Evolutionary conservation across 1,140 invertebrate species (phyloP).

Genomic region (Diprion similis): DNA sequence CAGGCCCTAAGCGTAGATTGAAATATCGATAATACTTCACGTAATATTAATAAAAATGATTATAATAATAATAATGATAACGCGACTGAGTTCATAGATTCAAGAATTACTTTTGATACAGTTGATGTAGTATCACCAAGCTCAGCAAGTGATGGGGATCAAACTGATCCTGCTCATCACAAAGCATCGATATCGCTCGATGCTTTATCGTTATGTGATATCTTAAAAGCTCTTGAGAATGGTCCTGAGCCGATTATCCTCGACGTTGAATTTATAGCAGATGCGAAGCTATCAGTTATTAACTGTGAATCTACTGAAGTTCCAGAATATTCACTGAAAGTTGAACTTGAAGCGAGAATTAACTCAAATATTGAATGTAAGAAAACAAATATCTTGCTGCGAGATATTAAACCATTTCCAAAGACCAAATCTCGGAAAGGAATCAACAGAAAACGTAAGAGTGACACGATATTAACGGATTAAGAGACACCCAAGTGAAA

Average conservation of each 20-base stretch:
- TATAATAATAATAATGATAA: no score
- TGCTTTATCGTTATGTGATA: constrained; percentile 3
- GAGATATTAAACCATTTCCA: constrained; percentile 23
- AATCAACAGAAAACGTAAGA: constrained; percentile 9
- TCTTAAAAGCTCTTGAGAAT: constrained; percentile 1
- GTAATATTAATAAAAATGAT: background rate
- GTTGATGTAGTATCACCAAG: no score
- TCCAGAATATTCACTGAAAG: constrained; percentile 7
- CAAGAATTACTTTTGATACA: no score
- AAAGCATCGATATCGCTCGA: background rate
- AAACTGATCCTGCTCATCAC: background rate
- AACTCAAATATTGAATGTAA: background rate
- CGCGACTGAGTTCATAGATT: no score
- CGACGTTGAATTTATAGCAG: background rate
- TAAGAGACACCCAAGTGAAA: no score
- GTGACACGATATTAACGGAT: constrained; percentile 18
- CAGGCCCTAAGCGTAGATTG: background rate
- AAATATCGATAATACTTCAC: background rate
- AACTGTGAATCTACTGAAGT: constrained; percentile 5
- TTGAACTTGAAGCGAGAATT: background rate
- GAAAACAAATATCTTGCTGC: constrained; percentile 9
- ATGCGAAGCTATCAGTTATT: constrained; percentile 4
- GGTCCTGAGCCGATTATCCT: background rate
- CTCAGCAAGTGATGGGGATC: background rate
- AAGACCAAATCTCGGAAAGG: constrained; percentile 24